Percentiles rank a stretch among this genome's conserved stretches.
phyloP scores from a whole-genome alignment of 2,888 invertebrate species.

The Hyppa rectilinea region DNA sequence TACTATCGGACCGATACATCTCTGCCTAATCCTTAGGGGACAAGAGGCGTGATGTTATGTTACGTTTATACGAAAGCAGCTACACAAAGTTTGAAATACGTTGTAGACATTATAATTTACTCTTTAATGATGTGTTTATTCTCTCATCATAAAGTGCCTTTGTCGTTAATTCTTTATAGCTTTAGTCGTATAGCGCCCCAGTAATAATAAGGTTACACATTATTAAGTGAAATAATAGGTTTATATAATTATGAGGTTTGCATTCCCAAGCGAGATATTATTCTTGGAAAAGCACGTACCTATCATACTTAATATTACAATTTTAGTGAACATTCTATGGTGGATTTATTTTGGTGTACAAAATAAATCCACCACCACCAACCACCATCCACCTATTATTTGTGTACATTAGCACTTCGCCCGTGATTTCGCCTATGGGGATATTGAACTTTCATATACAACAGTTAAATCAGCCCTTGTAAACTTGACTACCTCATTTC shows the following conservation, averaged over 20 bases:
- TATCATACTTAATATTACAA: not conserved
- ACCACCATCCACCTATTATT: no score
- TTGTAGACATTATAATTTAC: slow-evolving; percentile 33
- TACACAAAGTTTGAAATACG: not conserved
- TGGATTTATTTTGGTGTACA: no score
- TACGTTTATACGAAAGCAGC: not conserved
- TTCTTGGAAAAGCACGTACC: not conserved
- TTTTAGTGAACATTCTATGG: not conserved
- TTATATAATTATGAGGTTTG: not conserved
- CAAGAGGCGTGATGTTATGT: not conserved
- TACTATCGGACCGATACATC: not conserved
- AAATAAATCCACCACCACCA: no score
- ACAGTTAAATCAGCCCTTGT: no score
- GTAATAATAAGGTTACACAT: not conserved
- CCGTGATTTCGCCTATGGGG: no score
- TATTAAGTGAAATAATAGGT: not conserved
- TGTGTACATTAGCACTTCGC: no score
- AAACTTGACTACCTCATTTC: no score
- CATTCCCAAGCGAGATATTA: not conserved
- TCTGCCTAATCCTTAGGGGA: not conserved
- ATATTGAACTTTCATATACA: no score
- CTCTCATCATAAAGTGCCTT: slow-evolving; percentile 27
- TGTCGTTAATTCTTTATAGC: slow-evolving; percentile 17
- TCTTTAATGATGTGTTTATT: slow-evolving; percentile 45
- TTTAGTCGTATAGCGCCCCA: slow-evolving; percentile 5